Evolutionary conservation across 2,888 invertebrate genomes (phyloP).

Genomic region (Ptilodon capucinus): DNA sequence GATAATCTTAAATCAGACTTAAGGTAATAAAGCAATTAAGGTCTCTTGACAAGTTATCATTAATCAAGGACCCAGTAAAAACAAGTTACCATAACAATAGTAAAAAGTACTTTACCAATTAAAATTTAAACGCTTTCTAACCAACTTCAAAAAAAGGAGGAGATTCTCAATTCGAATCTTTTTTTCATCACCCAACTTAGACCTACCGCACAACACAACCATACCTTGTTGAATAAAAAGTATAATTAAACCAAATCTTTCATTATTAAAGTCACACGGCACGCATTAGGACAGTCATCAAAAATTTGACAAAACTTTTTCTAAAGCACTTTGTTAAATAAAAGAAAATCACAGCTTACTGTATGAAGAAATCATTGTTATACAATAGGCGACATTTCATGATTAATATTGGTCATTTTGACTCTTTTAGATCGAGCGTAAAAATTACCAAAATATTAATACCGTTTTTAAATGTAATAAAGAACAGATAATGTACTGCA

Average conservation of each 20-base stretch:
- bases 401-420: constrained; percentile 76
- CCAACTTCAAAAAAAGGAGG: too few relatives aligned
- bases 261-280: constrained; percentile 39
- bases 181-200: constrained; percentile 26
- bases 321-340: constrained; percentile 29
- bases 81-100: background rate
- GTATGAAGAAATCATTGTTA: constrained; percentile 51
- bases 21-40: too few relatives aligned
- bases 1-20: too few relatives aligned
- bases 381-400: constrained; percentile 70
- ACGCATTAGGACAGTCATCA: constrained; percentile 21
- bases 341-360: constrained; percentile 46
- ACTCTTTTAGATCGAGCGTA: constrained; percentile 49
- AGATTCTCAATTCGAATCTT: too few relatives aligned
- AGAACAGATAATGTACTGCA: background rate
- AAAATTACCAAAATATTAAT: constrained; percentile 10
- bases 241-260: constrained; percentile 52
- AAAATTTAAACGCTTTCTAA: constrained; percentile 9
- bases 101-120: constrained; percentile 8
- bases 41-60: too few relatives aligned
- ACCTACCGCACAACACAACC: constrained; percentile 31
- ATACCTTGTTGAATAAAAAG: constrained; percentile 24
- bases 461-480: background rate
- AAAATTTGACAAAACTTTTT: background rate
- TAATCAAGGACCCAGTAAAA: too few relatives aligned